A percentile compares a stretch with the other conserved stretches of the same genome.
These are phyloP conservation scores for Malurus splendens DNA, from an alignment of 2,797 vertebrate species.

Conservation along the genomic window DNA sequence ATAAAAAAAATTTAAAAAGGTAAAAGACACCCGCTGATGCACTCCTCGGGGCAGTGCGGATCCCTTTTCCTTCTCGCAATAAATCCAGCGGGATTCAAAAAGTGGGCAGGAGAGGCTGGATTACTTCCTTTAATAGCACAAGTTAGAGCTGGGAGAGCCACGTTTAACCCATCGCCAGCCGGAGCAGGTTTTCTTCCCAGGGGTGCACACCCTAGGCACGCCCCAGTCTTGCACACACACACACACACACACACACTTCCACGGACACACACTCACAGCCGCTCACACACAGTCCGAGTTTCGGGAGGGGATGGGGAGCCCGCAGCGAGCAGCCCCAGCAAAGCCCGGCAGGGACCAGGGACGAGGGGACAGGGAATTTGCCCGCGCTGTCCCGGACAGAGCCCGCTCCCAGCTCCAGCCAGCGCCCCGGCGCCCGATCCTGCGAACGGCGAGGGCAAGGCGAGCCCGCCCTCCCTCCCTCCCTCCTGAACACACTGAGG, in stretches of 20 bases:
- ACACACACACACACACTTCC: not conserved
- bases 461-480: not conserved
- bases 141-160: not conserved
- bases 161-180: not conserved
- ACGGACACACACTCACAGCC: not conserved
- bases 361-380: not conserved
- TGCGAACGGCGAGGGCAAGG: not conserved
- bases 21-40: not conserved
- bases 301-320: not conserved
- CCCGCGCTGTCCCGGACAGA: not conserved
- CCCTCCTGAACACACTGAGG: not conserved
- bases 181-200: not conserved
- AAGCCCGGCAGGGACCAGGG: not conserved
- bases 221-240: not conserved
- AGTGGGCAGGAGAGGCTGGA: not conserved
- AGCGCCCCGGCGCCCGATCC: not conserved
- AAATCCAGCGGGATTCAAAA: not conserved
- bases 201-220: rapidly evolving
- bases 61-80: not conserved
- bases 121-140: not conserved
- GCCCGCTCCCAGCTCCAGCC: not conserved
- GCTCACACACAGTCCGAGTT: not conserved
- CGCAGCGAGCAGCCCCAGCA: slow-evolving; percentile 4
- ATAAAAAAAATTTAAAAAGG: not conserved
- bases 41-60: not conserved